These are phyloP conservation scores for Andricus curvator DNA, from an alignment of 2,888 invertebrate species.

Conservation along the genomic window DNA sequence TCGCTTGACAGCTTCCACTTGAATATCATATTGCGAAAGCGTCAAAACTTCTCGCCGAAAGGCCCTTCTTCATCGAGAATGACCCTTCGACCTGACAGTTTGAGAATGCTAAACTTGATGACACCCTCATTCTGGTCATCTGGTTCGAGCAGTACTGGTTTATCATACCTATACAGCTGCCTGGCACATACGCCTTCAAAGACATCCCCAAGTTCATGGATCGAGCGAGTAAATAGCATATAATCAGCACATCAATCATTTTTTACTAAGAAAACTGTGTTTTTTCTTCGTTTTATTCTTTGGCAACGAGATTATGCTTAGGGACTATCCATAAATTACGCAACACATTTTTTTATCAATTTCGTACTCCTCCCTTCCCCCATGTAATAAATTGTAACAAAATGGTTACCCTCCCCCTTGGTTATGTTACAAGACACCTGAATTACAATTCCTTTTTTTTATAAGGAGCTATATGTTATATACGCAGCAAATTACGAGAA, in stretches of 20 bases:
- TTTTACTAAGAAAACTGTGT: neutral
- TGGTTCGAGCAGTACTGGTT: slow-evolving; percentile 1
- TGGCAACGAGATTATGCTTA: no score
- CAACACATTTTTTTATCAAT: no score
- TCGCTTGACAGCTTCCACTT: slow-evolving; percentile 34
- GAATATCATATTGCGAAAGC: slow-evolving; percentile 29
- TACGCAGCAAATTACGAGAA: no score
- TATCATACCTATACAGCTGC: neutral
- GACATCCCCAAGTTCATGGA: neutral
- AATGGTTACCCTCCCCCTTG: no score
- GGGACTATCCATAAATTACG: no score
- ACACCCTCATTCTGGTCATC: slow-evolving; percentile 16
- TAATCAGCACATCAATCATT: neutral
- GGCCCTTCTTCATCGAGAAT: slow-evolving; percentile 13
- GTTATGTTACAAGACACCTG: no score
- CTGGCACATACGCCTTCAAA: slow-evolving; percentile 4
- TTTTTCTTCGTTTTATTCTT: no score
- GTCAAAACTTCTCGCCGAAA: slow-evolving; percentile 35
- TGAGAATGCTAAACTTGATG: slow-evolving; percentile 33
- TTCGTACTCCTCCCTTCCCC: no score
- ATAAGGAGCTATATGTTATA: no score
- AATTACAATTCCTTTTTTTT: no score
- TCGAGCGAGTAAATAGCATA: slow-evolving; percentile 5
- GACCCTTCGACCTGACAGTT: slow-evolving; percentile 31
- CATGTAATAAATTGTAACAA: no score